Conservation (phyloP, 2,888 invertebrate genomes). For the Drosophila anceps region DNA sequence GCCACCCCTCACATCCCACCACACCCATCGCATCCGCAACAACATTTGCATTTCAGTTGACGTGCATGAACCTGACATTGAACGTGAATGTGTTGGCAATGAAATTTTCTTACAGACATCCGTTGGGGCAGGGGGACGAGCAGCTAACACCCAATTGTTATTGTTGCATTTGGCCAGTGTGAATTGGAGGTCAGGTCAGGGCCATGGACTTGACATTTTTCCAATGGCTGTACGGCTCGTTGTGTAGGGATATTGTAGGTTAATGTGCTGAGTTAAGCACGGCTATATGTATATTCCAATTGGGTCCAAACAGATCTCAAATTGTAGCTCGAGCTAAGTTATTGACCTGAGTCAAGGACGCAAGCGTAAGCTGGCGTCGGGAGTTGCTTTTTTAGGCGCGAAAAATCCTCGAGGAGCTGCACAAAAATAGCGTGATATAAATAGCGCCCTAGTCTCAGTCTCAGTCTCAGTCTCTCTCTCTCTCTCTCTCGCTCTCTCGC, state of each 20-base stretch:
- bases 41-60: conserved; percentile 58
- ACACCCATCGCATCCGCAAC: not conserved
- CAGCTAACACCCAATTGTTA: conserved; percentile 8
- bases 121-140: conserved; percentile 18
- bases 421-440: conserved; percentile 54
- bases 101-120: conserved; percentile 61
- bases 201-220: conserved; percentile 80
- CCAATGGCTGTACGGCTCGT: conserved; percentile 17
- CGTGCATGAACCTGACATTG: conserved; percentile 79
- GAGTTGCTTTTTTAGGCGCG: conserved; percentile 42
- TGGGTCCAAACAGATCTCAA: conserved; percentile 8
- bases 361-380: conserved; percentile 16
- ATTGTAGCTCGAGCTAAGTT: conserved; percentile 56
- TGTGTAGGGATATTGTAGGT: conserved; percentile 22
- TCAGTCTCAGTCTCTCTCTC: not conserved
- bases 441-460: conserved; percentile 46
- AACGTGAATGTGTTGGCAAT: conserved; percentile 77
- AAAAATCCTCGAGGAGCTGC: conserved; percentile 43
- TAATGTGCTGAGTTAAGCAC: conserved; percentile 32
- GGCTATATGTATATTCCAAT: not conserved
- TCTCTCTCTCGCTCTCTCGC: no score
- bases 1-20: not conserved
- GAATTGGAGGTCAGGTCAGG: conserved; percentile 81
- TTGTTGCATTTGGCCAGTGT: conserved; percentile 25
- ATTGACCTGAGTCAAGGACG: conserved; percentile 85